A percentile compares a stretch with the other conserved stretches of the same genome.
Evolutionary conservation across 1,140 invertebrate genomes (phyloP).

Genomic region (Globodera rostochiensis): DNA sequence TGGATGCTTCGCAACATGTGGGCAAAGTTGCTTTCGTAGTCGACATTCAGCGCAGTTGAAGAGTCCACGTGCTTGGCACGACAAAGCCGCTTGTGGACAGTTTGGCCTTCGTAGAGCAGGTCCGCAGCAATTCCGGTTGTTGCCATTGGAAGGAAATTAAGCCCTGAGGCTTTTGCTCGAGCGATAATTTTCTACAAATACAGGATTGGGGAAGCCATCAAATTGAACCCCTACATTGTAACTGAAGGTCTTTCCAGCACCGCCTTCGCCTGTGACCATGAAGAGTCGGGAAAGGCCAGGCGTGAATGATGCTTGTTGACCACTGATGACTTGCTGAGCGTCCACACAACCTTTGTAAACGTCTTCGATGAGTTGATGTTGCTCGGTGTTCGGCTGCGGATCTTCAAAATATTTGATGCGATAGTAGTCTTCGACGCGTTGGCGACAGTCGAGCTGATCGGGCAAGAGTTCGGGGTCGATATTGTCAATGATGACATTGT

Average conservation of each 20-base stretch:
- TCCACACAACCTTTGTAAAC: background rate
- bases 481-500: background rate
- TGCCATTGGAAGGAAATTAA: background rate
- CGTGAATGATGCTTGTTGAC: background rate
- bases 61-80: background rate
- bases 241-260: slow-evolving; percentile 1
- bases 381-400: background rate
- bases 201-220: background rate
- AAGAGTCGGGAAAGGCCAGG: background rate
- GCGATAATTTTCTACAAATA: background rate
- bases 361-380: background rate
- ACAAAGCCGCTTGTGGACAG: background rate
- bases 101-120: background rate
- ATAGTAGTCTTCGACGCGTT: background rate
- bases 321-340: background rate
- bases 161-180: background rate
- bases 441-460: no score
- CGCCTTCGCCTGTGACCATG: slow-evolving; percentile 11
- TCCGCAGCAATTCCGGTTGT: background rate
- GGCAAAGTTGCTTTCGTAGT: slow-evolving; percentile 6
- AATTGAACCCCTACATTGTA: background rate
- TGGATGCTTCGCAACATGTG: background rate
- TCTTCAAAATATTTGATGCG: background rate
- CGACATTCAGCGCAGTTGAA: background rate
- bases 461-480: background rate